Evolutionary conservation across 2,113 vertebrate species (phyloP).

Genomic region (Oxyruncus cristatus): DNA sequence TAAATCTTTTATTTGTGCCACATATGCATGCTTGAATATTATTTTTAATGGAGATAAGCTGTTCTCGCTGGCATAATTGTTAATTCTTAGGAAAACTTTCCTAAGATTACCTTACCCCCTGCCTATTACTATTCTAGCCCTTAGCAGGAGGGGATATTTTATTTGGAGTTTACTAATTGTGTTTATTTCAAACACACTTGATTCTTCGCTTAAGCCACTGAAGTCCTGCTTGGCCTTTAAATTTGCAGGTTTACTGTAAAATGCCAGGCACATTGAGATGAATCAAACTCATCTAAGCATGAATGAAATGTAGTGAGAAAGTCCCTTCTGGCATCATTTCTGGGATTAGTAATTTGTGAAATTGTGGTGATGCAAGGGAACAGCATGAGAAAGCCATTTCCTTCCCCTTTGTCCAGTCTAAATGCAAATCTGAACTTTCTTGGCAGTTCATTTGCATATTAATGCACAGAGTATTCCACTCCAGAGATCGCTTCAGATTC

Average conservation of each 20-base stretch:
- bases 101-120: neutral
- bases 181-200: constrained; percentile 41
- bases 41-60: neutral
- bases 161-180: constrained; percentile 40
- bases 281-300: constrained; percentile 59
- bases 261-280: constrained; percentile 57
- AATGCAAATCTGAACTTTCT: constrained; percentile 80
- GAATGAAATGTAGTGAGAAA: constrained; percentile 59
- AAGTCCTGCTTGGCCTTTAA: constrained; percentile 37
- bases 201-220: constrained; percentile 5
- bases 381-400: constrained; percentile 67
- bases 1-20: neutral
- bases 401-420: constrained; percentile 75
- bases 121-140: neutral
- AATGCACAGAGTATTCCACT: constrained; percentile 72
- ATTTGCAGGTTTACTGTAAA: constrained; percentile 48
- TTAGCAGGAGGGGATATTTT: neutral
- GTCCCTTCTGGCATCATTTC: constrained; percentile 67
- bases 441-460: constrained; percentile 76
- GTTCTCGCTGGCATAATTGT: neutral
- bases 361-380: constrained; percentile 62
- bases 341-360: constrained; percentile 72
- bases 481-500: constrained; percentile 74
- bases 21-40: neutral
- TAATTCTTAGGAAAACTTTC: constrained; percentile 8